A percentile compares a stretch with the other conserved stretches of the same genome.
Evolutionary conservation across 2,113 vertebrate genomes (phyloP).

Genomic region (Hippoglossus stenolepis): DNA sequence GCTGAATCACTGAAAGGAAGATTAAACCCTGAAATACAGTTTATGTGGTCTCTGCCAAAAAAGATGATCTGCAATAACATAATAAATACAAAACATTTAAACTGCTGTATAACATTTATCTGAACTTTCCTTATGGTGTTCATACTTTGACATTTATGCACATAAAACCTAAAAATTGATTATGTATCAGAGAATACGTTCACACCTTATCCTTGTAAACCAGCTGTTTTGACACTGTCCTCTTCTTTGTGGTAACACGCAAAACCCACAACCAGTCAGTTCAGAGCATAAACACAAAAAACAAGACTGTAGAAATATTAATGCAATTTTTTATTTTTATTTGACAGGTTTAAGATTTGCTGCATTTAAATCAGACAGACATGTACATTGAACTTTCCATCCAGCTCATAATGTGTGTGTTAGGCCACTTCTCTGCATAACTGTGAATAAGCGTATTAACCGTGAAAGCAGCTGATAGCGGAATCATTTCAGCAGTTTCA

Average conservation of each 20-base stretch:
- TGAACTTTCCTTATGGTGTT: no score
- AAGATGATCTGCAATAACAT: no score
- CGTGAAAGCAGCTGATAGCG: neutral
- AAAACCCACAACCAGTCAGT: neutral
- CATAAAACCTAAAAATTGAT: no score
- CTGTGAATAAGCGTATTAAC: neutral
- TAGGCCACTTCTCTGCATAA: neutral
- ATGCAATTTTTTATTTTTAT: conserved; percentile 45
- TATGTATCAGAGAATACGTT: no score
- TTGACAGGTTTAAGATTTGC: conserved; percentile 27
- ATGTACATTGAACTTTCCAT: neutral
- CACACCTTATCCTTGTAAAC: neutral
- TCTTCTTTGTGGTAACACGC: neutral
- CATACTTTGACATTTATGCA: no score
- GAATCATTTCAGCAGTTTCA: conserved; percentile 12
- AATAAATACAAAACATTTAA: no score
- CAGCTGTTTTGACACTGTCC: no score
- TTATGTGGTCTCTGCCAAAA: neutral
- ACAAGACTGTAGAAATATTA: neutral
- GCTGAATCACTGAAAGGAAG: neutral
- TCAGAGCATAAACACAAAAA: neutral
- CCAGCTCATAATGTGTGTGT: neutral
- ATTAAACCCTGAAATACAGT: neutral
- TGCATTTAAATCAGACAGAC: conserved; percentile 12
- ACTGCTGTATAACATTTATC: no score